Conservation (phyloP, 2,797 vertebrate species). For the Ciconia nigra region DNA sequence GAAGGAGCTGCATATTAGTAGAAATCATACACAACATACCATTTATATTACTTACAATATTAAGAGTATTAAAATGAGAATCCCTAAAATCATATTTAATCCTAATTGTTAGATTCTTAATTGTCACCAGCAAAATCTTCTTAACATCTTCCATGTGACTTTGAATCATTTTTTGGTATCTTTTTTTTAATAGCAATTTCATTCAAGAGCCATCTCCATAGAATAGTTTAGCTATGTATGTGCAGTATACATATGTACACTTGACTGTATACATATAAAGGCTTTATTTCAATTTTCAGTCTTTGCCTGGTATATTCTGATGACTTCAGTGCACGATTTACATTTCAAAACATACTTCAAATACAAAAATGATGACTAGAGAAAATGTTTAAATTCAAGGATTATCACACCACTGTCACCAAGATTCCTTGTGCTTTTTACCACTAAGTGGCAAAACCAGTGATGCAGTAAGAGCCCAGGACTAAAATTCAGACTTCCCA, state of each 20-base stretch:
- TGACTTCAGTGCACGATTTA: background rate
- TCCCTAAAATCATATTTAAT: slow-evolving; percentile 4
- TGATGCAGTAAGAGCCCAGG: background rate
- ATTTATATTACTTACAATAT: slow-evolving; percentile 19
- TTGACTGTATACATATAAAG: background rate
- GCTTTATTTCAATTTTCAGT: background rate
- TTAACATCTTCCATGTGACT: background rate
- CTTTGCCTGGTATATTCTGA: background rate
- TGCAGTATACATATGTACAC: background rate
- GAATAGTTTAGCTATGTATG: background rate
- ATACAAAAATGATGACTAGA: background rate
- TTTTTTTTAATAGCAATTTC: background rate
- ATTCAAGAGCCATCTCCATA: background rate
- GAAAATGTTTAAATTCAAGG: background rate
- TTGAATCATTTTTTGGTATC: background rate
- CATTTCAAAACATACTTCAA: background rate
- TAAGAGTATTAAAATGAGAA: background rate
- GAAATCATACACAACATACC: background rate
- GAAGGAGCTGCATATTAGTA: slow-evolving; percentile 41
- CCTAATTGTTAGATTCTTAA: background rate
- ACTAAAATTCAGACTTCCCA: background rate
- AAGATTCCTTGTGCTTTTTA: background rate
- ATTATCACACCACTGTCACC: background rate
- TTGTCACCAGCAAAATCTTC: background rate
- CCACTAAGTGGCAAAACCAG: background rate